Percentiles rank a stretch among this genome's conserved stretches.
These are phyloP conservation scores for Kryphioiulus occultus DNA, from an alignment of 2,888 invertebrate genomes.

Conservation along the genomic window DNA sequence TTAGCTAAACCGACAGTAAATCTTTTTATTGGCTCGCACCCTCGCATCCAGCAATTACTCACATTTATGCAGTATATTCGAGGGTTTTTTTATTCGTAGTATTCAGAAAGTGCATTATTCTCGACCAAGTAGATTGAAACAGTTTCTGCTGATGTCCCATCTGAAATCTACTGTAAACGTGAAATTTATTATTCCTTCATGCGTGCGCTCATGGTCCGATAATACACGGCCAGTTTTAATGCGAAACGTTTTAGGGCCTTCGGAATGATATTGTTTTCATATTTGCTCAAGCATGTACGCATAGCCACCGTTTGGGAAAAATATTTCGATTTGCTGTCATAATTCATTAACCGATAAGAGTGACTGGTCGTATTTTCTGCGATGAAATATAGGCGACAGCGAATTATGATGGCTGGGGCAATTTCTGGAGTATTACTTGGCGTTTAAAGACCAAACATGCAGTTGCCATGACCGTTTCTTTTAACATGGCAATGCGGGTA, in stretches of 20 bases:
- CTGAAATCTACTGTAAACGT: neutral
- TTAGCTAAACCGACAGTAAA: constrained; percentile 3
- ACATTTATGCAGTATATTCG: neutral
- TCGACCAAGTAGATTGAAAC: constrained; percentile 4
- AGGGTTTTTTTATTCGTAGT: neutral
- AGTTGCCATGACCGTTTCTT: too few relatives aligned
- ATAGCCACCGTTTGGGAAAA: neutral
- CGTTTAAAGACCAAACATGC: too few relatives aligned
- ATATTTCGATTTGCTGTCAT: neutral
- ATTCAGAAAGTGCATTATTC: neutral
- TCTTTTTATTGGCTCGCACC: neutral
- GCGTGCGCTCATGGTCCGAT: neutral
- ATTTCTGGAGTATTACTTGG: too few relatives aligned
- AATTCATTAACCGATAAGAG: constrained; percentile 30
- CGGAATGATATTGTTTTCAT: neutral
- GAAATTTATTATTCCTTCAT: neutral
- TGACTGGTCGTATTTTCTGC: constrained; percentile 9
- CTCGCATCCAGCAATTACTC: neutral
- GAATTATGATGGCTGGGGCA: neutral
- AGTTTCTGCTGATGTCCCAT: neutral
- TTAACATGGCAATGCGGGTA: too few relatives aligned
- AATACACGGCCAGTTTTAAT: neutral
- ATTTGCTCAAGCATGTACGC: neutral
- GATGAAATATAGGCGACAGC: neutral
- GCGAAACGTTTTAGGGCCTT: neutral